Conservation (phyloP, 37 sponge, comb jelly and placozoan species). For the Halisarca cf. caerulea region DNA sequence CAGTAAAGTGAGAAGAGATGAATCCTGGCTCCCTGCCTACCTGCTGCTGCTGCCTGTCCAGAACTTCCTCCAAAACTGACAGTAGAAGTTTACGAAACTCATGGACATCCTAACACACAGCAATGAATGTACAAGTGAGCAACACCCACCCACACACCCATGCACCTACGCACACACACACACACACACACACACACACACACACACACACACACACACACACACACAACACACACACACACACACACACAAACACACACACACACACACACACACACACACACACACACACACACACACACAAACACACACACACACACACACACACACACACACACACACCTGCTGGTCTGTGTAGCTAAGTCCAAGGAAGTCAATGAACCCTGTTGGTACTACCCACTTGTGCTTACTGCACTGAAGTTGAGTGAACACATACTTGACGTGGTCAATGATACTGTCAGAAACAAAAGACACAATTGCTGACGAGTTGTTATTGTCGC, state of each 20-base stretch:
- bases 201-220: neutral
- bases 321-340: neutral
- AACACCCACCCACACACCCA: too few species aligned
- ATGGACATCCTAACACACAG: slow-evolving; percentile 45
- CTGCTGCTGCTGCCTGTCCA: neutral
- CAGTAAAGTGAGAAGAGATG: slow-evolving; percentile 20
- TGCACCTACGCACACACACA: too few species aligned
- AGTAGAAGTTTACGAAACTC: slow-evolving; percentile 56
- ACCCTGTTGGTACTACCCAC: neutral
- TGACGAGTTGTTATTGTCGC: neutral
- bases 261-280: too few species aligned
- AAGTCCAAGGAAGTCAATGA: slow-evolving; percentile 20
- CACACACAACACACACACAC: neutral
- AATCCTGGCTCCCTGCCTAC: neutral
- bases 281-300: too few species aligned
- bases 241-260: too few species aligned
- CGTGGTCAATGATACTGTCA: neutral
- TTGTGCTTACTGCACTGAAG: slow-evolving; percentile 4
- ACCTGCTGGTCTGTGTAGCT: slow-evolving; percentile 8
- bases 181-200: too few species aligned
- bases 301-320: neutral
- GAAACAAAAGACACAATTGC: neutral
- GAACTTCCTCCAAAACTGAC: slow-evolving; percentile 1
- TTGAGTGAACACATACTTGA: slow-evolving; percentile 2
- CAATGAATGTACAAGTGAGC: too few species aligned